A percentile compares a stretch with the other conserved stretches of the same genome.
Evolutionary conservation across 2,113 vertebrate species (phyloP).

Genomic region (Scopus umbretta): DNA sequence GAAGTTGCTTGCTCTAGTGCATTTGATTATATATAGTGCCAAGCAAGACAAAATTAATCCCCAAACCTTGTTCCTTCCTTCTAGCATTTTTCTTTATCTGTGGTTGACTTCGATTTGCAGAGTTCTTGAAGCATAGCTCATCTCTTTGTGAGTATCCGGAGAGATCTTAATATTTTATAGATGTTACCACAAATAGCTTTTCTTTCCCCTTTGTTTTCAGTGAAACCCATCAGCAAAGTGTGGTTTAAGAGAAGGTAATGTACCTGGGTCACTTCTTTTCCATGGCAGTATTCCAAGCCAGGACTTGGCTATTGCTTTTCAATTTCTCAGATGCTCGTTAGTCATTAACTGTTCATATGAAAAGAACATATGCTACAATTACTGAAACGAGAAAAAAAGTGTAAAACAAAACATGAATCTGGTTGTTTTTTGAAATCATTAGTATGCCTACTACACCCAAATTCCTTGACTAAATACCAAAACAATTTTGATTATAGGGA

Average conservation of each 20-base stretch:
- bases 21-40: neutral
- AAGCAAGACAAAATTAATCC: neutral
- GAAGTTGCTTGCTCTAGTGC: neutral
- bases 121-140: neutral
- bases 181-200: neutral
- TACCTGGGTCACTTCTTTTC: neutral
- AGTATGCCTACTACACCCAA: slow-evolving; percentile 3
- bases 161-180: neutral
- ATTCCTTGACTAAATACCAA: slow-evolving; percentile 51
- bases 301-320: neutral
- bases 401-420: neutral
- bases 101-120: neutral
- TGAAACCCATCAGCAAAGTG: neutral
- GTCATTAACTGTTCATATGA: neutral
- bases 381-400: neutral
- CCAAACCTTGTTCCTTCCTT: neutral
- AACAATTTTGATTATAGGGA: slow-evolving; percentile 44
- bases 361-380: neutral
- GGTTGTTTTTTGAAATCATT: slow-evolving; percentile 47
- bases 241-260: neutral
- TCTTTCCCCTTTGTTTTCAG: neutral
- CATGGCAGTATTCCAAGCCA: neutral
- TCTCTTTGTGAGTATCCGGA: neutral
- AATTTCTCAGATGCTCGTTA: neutral
- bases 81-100: neutral